phyloP scores from a whole-genome alignment of 1,140 invertebrate species.

The Drosophila micromelanica region DNA sequence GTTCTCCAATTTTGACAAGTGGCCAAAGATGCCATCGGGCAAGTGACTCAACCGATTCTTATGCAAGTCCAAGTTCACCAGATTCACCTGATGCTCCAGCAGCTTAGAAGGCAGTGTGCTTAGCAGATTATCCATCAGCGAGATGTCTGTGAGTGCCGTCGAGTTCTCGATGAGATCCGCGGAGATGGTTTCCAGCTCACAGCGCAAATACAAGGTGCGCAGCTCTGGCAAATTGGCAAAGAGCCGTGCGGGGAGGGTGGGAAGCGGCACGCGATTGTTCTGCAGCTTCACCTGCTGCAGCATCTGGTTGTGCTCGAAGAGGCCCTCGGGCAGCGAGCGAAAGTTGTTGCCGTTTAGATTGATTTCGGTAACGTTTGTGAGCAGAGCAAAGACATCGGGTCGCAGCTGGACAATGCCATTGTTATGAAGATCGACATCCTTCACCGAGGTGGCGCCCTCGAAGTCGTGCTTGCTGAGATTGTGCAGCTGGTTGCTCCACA shows the following conservation, averaged over 20 bases:
- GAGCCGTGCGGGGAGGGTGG: conserved; percentile 85
- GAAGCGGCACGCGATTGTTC: conserved; percentile 86
- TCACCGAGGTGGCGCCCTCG: conserved; percentile 86
- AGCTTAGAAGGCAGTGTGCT: conserved; percentile 85
- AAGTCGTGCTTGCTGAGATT: conserved; percentile 87
- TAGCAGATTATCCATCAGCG: conserved; percentile 86
- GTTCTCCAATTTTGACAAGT: conserved; percentile 84
- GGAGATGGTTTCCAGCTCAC: conserved; percentile 84
- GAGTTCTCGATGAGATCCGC: conserved; percentile 87
- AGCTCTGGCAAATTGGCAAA: conserved; percentile 86
- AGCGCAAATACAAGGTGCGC: conserved; percentile 85
- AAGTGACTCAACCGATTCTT: conserved; percentile 86
- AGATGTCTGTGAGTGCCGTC: conserved; percentile 85
- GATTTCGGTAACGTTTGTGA: conserved; percentile 86
- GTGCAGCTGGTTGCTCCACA: conserved; percentile 87
- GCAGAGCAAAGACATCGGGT: conserved; percentile 86
- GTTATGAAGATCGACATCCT: conserved; percentile 87
- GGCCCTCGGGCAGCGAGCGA: conserved; percentile 86
- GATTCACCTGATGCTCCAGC: conserved; percentile 86
- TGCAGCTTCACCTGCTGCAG: conserved; percentile 86
- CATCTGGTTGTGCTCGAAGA: conserved; percentile 86
- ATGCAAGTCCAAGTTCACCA: conserved; percentile 86
- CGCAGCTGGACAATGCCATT: conserved; percentile 87
- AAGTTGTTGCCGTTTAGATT: conserved; percentile 87
- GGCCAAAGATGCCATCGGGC: conserved; percentile 85